phyloP scores from a whole-genome alignment of 2,888 invertebrate species.

The Napeogenes inachia region DNA sequence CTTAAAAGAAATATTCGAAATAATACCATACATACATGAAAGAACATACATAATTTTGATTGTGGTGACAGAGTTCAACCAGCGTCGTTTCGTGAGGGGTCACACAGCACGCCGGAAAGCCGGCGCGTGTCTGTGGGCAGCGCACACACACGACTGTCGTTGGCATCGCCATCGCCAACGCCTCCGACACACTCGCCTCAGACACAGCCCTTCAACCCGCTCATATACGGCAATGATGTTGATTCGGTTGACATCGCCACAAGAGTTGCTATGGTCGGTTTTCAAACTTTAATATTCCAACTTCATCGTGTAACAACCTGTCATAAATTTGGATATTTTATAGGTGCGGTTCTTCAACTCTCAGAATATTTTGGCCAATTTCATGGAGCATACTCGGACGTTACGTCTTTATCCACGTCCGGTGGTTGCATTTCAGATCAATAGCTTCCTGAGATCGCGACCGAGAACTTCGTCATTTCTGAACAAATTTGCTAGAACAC shows the following conservation, averaged over 20 bases:
- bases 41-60: background rate
- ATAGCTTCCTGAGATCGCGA: constrained; percentile 95
- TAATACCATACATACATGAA: too few species aligned
- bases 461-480: constrained; percentile 93
- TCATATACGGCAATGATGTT: constrained; percentile 95
- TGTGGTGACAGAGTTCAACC: constrained; percentile 53
- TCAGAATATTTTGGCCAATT: constrained; percentile 96
- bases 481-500: constrained; percentile 94
- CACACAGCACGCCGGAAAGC: constrained; percentile 63
- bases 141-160: constrained; percentile 34
- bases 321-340: too few species aligned
- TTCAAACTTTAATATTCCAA: background rate
- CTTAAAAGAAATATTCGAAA: background rate
- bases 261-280: constrained; percentile 93
- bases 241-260: constrained; percentile 99
- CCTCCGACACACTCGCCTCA: constrained; percentile 36
- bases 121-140: constrained; percentile 61
- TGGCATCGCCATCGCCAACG: constrained; percentile 49
- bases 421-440: constrained; percentile 98
- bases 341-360: constrained; percentile 98
- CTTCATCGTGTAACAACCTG: too few species aligned
- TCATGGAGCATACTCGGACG: constrained; percentile 98
- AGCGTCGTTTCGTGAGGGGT: constrained; percentile 48
- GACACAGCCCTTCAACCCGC: constrained; percentile 85
- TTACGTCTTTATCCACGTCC: constrained; percentile 97